Percentiles rank a stretch among this genome's conserved stretches.
Conservation (phyloP, 2,797 vertebrate genomes). For the Falco rusticolus region DNA sequence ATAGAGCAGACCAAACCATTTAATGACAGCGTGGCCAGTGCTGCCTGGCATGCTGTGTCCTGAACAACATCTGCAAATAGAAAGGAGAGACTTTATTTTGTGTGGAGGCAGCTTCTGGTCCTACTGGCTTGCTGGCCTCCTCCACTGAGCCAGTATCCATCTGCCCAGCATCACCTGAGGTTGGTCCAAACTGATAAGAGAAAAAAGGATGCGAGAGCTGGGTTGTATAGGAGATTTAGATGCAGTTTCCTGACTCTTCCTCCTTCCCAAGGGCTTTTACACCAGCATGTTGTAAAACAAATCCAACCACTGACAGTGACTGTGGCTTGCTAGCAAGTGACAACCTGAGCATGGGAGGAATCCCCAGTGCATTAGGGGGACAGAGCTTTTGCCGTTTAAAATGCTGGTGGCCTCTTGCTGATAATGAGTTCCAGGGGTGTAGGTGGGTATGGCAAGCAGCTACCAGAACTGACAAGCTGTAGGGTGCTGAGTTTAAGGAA, state of each 20-base stretch:
- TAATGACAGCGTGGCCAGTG: not conserved
- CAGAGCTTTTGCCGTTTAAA: not conserved
- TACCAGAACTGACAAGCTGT: not conserved
- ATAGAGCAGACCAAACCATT: not conserved
- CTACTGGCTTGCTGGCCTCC: not conserved
- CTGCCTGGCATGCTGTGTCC: not conserved
- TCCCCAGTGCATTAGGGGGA: not conserved
- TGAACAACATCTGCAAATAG: not conserved
- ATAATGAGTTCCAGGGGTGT: not conserved
- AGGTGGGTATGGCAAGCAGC: not conserved
- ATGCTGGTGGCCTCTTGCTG: not conserved
- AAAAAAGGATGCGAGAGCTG: not conserved
- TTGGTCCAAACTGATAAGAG: not conserved
- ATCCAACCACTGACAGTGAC: not conserved
- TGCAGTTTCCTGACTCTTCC: not conserved
- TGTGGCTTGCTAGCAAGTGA: not conserved
- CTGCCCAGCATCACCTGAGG: rapidly evolving
- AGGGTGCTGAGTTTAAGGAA: not conserved
- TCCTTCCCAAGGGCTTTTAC: not conserved
- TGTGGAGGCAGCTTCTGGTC: not conserved
- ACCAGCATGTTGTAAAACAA: not conserved
- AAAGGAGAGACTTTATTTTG: not conserved
- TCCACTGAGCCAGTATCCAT: not conserved
- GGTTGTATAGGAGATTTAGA: not conserved
- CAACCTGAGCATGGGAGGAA: not conserved